Percentiles rank a stretch among this genome's conserved stretches.
phyloP scores from a whole-genome alignment of 2,113 vertebrate species.

The Amazona guildingii region DNA sequence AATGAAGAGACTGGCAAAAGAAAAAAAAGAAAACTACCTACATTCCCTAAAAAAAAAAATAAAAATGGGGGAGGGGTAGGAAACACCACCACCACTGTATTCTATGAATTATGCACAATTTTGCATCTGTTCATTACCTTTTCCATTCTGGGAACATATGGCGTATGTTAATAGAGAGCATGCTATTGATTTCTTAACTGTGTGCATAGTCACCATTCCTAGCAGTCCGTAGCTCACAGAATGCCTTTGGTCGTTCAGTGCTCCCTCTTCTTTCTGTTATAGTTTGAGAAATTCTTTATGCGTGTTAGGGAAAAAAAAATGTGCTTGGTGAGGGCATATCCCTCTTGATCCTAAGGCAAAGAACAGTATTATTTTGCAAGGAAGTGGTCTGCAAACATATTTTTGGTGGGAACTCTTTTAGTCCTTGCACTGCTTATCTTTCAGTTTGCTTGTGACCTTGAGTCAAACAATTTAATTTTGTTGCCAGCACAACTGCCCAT shows the following conservation, averaged over 20 bases:
- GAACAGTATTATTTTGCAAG: not conserved
- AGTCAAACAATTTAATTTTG: not conserved
- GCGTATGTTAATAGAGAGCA: not conserved
- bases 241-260: not conserved
- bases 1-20: not conserved
- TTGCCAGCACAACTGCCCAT: rapidly evolving
- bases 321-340: not conserved
- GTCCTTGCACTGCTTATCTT: not conserved
- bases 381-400: not conserved
- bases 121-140: not conserved
- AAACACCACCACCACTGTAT: not conserved
- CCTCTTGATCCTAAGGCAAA: not conserved
- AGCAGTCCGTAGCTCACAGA: not conserved
- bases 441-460: not conserved
- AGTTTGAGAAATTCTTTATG: not conserved
- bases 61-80: not conserved
- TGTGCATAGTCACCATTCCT: not conserved
- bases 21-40: not conserved
- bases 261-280: not conserved
- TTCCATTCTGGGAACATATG: not conserved
- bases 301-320: not conserved
- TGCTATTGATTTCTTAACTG: not conserved
- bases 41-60: not conserved
- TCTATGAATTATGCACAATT: not conserved
- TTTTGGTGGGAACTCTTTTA: not conserved